A percentile compares a stretch with the other conserved stretches of the same genome.
Conservation (phyloP, 2,797 vertebrate genomes). For the Lacerta agilis region DNA sequence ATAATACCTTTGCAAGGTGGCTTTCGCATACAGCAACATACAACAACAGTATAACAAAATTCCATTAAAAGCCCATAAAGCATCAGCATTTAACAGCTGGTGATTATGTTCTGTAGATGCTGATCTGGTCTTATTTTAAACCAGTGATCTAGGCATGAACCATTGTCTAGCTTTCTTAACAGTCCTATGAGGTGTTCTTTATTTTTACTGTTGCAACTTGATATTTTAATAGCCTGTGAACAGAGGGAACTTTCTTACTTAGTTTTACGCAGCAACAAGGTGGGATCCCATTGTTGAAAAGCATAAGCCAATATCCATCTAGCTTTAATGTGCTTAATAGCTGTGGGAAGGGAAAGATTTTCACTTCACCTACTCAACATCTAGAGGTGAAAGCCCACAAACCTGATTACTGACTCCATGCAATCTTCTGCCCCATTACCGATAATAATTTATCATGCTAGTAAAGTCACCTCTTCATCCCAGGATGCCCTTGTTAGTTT, state of each 20-base stretch:
- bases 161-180: constrained; percentile 12
- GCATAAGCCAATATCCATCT: constrained; percentile 33
- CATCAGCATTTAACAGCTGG: not conserved
- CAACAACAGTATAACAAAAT: not conserved
- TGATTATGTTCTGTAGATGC: not conserved
- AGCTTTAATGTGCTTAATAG: constrained; percentile 44
- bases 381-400: constrained; percentile 50
- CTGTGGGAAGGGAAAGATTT: constrained; percentile 51
- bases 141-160: constrained; percentile 2
- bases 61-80: not conserved
- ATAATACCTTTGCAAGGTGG: no score
- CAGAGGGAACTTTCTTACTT: not conserved
- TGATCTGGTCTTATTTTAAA: constrained; percentile 4
- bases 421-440: constrained; percentile 54
- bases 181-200: not conserved
- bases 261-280: constrained; percentile 18
- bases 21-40: no score
- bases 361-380: constrained; percentile 45
- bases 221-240: constrained; percentile 14
- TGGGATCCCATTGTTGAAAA: constrained; percentile 8
- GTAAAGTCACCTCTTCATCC: constrained; percentile 42
- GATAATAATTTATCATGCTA: constrained; percentile 45
- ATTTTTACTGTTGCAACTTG: constrained; percentile 14
- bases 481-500: constrained; percentile 25
- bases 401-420: constrained; percentile 49